A percentile compares a stretch with the other conserved stretches of the same genome.
Conservation (phyloP, 2,113 vertebrate species). For the Pholis gunnellus region DNA sequence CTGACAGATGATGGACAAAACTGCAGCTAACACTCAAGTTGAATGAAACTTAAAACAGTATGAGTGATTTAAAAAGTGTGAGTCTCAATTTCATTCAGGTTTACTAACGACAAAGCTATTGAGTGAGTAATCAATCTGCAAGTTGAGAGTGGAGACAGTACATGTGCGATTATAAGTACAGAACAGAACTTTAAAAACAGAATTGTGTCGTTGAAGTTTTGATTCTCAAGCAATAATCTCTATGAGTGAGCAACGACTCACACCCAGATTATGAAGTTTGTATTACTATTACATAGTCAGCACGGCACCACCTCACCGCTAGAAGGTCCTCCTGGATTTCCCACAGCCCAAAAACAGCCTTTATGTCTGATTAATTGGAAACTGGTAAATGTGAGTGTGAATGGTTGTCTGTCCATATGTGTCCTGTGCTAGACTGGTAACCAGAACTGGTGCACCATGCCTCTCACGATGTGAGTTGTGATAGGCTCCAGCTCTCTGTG, state of each 20-base stretch:
- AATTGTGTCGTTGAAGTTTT: background rate
- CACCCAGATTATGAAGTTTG: background rate
- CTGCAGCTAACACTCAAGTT: background rate
- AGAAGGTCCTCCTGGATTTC: background rate
- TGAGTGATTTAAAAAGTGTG: background rate
- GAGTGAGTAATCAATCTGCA: background rate
- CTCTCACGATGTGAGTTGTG: background rate
- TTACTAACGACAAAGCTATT: background rate
- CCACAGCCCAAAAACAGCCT: background rate
- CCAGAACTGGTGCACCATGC: background rate
- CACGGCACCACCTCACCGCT: background rate
- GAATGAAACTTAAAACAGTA: background rate
- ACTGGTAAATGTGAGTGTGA: background rate
- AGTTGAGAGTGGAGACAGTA: background rate
- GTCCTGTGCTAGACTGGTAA: background rate
- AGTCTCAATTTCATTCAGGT: background rate
- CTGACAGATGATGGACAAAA: background rate
- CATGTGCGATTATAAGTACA: background rate
- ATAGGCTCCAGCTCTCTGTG: background rate
- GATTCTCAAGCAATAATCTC: slow-evolving; percentile 1
- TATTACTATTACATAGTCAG: background rate
- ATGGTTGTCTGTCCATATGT: background rate
- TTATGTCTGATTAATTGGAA: background rate
- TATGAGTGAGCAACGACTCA: background rate
- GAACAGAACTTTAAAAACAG: background rate